A percentile compares a stretch with the other conserved stretches of the same genome.
phyloP scores from a whole-genome alignment of 2,113 vertebrate species.

The Tetrao urogallus region DNA sequence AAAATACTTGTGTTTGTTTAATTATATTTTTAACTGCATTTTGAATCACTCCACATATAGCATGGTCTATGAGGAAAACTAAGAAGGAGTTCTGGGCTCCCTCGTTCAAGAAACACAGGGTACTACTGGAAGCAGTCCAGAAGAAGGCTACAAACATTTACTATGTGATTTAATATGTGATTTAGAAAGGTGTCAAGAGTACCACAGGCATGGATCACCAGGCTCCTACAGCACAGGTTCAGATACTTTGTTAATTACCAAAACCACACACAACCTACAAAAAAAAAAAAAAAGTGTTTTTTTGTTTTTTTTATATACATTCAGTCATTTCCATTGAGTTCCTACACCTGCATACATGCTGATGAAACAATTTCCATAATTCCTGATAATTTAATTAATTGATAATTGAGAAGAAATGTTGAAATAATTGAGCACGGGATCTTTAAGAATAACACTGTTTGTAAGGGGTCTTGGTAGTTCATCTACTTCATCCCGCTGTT shows the following conservation, averaged over 20 bases:
- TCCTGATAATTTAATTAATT: not conserved
- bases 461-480: not conserved
- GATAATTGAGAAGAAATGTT: not conserved
- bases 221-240: not conserved
- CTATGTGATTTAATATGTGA: not conserved
- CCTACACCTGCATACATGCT: not conserved
- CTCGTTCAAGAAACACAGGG: too few relatives aligned
- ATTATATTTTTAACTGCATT: not conserved
- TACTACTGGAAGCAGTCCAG: too few relatives aligned
- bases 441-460: not conserved
- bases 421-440: not conserved
- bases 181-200: not conserved
- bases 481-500: not conserved
- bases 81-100: not conserved
- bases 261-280: not conserved
- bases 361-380: not conserved
- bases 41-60: not conserved
- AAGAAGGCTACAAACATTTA: too few relatives aligned
- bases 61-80: not conserved
- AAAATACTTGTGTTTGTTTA: not conserved
- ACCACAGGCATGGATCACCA: rapidly evolving
- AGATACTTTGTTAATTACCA: not conserved
- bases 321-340: not conserved
- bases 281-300: too few relatives aligned
- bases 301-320: not conserved